Evolutionary conservation across 2,113 vertebrate genomes (phyloP), one percentile per base, ranked within the genome.

Genomic region (Gallinago paraguaiae): DNA sequence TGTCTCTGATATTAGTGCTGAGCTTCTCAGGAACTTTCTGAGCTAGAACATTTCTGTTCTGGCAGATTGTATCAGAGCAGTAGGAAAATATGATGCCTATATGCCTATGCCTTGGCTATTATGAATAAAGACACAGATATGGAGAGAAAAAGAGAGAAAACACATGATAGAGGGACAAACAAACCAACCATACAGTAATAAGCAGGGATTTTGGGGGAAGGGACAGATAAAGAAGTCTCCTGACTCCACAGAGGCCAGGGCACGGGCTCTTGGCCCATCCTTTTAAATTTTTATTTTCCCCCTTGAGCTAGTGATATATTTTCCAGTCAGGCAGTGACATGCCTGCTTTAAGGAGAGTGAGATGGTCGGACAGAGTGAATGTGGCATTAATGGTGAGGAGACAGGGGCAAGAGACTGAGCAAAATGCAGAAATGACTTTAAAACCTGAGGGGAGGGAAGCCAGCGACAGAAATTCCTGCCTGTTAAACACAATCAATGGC

Each of bases 11-110:
- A 92, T 82, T 85, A 37, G 77, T 7, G 57, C 74, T 48, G 74
- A 92, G 79, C 82, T 94, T 50, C 78, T 94, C 70, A 48, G 90
- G 78, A 95, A 90, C 70, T 48, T 87, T 76, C 87, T 92, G 92
- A 91, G 78, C 82, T 69, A 82, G 75, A 88, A 87, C 75, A 80
- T 61, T 57, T 60, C 84, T 60, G 48, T 57, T 80, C 80, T 37
- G 53, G 75, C 82, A 91, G 94, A 94, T 94, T 6, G 2, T 71
- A 95, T 95, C 87, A 69, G 91, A 51, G 53, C 61, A 72, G 22
- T 17, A 8, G 75, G 91, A 59, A 74, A 82, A 95, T 27, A 35
- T 3, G 39, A 87, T 79, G 89, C 84, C 50, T 59, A 24, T 24
- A 46, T 46, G 71, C 28, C 68, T 57, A 6, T 51, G 69, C 64